Conservation (phyloP, 2,797 vertebrate genomes). For the Podargus strigoides region DNA sequence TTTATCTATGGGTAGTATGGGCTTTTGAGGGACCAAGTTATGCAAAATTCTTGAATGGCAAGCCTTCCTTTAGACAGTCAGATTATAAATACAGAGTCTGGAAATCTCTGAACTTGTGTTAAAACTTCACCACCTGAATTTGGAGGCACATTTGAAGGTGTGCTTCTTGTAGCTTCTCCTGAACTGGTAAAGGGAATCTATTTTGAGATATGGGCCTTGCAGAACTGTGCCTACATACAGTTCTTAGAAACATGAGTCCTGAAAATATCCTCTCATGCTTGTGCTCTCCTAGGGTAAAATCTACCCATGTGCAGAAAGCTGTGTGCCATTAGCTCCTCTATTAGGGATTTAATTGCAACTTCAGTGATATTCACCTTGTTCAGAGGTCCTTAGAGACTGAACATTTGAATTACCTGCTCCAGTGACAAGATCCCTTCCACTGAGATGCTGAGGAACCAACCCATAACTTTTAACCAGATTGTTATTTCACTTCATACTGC, state of each 20-base stretch:
- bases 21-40: background rate
- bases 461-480: background rate
- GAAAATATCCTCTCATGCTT: background rate
- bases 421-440: background rate
- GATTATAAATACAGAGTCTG: background rate
- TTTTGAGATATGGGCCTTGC: background rate
- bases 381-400: background rate
- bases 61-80: background rate
- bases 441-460: background rate
- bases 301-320: background rate
- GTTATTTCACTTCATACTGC: background rate
- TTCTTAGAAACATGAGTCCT: background rate
- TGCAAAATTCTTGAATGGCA: background rate
- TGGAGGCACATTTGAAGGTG: background rate
- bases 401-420: background rate
- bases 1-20: background rate
- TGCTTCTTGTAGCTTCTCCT: background rate
- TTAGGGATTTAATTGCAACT: background rate
- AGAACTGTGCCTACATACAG: background rate
- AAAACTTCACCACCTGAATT: background rate
- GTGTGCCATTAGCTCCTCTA: background rate
- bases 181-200: background rate
- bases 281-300: background rate
- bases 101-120: background rate
- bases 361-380: background rate